Evolutionary conservation across 2,888 invertebrate genomes (phyloP), one percentile per base, ranked within the genome.

Genomic region (Lysandra bellargus): DNA sequence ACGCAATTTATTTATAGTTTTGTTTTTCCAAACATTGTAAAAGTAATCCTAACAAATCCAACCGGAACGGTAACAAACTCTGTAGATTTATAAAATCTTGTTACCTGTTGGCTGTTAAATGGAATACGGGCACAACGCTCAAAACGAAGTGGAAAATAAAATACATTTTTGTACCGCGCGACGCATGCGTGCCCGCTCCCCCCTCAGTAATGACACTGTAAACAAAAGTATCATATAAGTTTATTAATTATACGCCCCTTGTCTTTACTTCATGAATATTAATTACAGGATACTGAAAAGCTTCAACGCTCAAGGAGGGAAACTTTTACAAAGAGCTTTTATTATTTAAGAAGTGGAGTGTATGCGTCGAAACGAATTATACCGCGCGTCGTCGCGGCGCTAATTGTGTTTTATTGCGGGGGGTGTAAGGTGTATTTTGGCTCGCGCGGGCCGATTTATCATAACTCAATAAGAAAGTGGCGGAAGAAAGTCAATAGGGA

Each of bases 141-240:
- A 69, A 37, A 69, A 33, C 17, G 69, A 69, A 69, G 33, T 69
- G 69, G 33, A 17, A 69, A 69, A 69, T 33, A 69, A 69, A 69
- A 69, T 69, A 69, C 9, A 14, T 37, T 69, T 69, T 69, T 69
- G 69, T 37, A 5, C 3, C 74, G 40, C 9, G 7, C n/a, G 23
- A 49, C 75, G 75, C 75, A 75, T 49, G 49, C 75, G 75, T 75
- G 23, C n/a, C 74, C 75, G n/a, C 81, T 83, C 83, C 81, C 89
- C 87, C 69, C 69, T 89, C 91, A 90, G 91, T 90, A 88, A 90
- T 92, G 93, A 94, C 93, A 94, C 91, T 92, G 92, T 93, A 93
- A 93, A 94, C 94, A 94, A 94, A 94, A 94, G 94, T 93, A 94
- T 93, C 94, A 94, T 94, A 94, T 94, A 94, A 94, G 94, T 94